Base-by-base conservation (phyloP, 2,113 vertebrate genomes). In the Semicossyphus pulcher region DNA sequence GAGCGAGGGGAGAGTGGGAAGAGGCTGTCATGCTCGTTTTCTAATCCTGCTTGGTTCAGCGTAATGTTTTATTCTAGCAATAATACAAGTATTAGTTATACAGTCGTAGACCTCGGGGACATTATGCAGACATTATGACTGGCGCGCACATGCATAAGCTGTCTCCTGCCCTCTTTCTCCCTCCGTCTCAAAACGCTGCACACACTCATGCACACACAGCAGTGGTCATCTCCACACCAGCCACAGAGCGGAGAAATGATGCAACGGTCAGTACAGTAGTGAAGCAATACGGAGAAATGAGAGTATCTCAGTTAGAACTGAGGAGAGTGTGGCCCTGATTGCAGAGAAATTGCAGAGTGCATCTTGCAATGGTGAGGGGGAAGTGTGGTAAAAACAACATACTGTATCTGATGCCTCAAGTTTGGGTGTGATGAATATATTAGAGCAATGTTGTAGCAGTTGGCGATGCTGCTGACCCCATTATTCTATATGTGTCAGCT, bases 31-130 rank as follows among this genome's bases (percentile, higher is more conserved):
- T 87, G 88, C 81, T 85, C 76, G 78, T 87, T 88, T 90, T 67
- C 52, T 85, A 85, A 88, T 89, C 84, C 80, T 75, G 64, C 70
- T 81, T 72, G 78, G 67, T 91, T 81, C 70, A 71, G 69, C n/a
- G 18, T 76, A 74, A 88, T 89, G 80, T 88, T 83, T 88, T 86
- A 90, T 86, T 88, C 61, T 58, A 58, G 69, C 73, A 81, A 83
- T 90, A 88, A 89, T 81, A 80, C 58, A 79, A 77, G 72, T 88
- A 86, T 88, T 86, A 88, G 82, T 89, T 89, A 84, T 87, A 83
- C 62, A 69, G 78, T 76, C 72, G 62, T 47, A 83, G 69, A 87
- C 84, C 79, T 85, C 14, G 5, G 80, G 80, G 84, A 87, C 51
- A 82, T 79, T 81, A 59, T 83, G 72, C 72, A 80, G 68, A 86